Base-by-base conservation (phyloP, 2,888 invertebrate species). In the Sepiola atlantica region DNA sequence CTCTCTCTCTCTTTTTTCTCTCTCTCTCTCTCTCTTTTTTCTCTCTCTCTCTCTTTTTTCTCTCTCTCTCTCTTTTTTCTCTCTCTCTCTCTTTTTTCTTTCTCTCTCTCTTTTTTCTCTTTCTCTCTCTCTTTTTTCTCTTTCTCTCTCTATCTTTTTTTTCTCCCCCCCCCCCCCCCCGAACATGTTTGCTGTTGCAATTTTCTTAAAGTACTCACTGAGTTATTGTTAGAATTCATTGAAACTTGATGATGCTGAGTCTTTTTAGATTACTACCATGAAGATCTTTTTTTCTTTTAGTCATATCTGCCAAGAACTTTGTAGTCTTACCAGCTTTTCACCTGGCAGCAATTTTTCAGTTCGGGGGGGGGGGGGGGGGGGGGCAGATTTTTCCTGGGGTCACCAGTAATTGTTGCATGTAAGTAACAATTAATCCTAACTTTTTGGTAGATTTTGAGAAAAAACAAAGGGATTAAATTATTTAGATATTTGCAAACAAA, bases 171-270 rank as follows among this genome's bases (percentile, higher is more conserved):
- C 21, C n/a, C 32, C n/a, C 28, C 28, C 6, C 1, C 28, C n/a
- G n/a, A 32, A 32, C 77, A n/a, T 77, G 77, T 77, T 77, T n/a
- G 77, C 77, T 77, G 32, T 77, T 77, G 77, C n/a, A n/a, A 32
- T n/a, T 77, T 77, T 77, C 77, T 77, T 77, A 77, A 77, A 77
- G 77, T 77, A 77, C 77, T 77, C 12, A 77, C 77, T 3, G n/a
- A 32, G 77, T 77, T 77, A 77, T 77, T 77, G 77, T 77, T 77
- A 77, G 77, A 77, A 77, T 77, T 77, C 77, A 77, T n/a, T 77
- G 77, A 77, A 77, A 77, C 32, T n/a, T 77, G 77, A 77, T 77
- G 77, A 77, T 77, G 28, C n/a, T 77, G 77, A 32, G 77, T 77
- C 77, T n/a, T 32, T 77, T 77, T 77, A 77, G 77, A 32, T 32